Evolutionary conservation across 2,888 invertebrate species (phyloP).

Genomic region (Monopis laevigella): DNA sequence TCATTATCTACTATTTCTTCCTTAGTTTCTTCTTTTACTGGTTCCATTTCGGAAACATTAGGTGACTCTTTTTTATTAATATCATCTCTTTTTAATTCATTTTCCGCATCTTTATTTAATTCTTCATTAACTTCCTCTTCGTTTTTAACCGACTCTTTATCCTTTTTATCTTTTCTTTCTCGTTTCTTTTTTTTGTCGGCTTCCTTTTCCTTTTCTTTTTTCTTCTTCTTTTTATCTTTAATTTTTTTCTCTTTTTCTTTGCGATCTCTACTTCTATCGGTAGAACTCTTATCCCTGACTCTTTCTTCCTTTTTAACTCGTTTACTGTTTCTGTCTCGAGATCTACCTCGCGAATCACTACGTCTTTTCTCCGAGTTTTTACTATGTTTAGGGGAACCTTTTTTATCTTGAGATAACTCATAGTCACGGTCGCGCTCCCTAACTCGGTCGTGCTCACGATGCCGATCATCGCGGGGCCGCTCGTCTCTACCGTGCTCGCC

Average conservation of each 20-base stretch:
- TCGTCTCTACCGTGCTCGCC: constrained; percentile 39
- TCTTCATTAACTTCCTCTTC: constrained; percentile 25
- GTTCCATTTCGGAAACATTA: not conserved
- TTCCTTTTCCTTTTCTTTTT: constrained; percentile 53
- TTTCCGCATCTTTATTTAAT: constrained; percentile 19
- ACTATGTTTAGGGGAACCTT: constrained; percentile 41
- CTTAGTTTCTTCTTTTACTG: constrained; percentile 19
- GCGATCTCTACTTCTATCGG: constrained; percentile 59
- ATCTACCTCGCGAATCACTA: constrained; percentile 53
- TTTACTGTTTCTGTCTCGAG: constrained; percentile 60
- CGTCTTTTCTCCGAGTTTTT: constrained; percentile 42
- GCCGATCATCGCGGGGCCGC: constrained; percentile 30
- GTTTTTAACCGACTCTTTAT: constrained; percentile 34
- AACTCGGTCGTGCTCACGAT: constrained; percentile 38
- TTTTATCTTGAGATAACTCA: constrained; percentile 45
- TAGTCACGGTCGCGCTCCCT: constrained; percentile 41
- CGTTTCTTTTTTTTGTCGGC: constrained; percentile 63
- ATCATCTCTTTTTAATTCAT: not conserved
- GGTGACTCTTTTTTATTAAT: not conserved
- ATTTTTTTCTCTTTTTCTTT: constrained; percentile 67
- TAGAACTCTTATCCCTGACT: constrained; percentile 44
- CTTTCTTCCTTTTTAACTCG: constrained; percentile 64
- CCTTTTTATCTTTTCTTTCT: constrained; percentile 65
- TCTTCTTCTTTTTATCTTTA: constrained; percentile 45
- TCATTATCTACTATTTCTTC: constrained; percentile 25